Percentiles rank a stretch among this genome's conserved stretches.
Conservation (phyloP, 2,113 vertebrate genomes). For the Tetrax tetrax region DNA sequence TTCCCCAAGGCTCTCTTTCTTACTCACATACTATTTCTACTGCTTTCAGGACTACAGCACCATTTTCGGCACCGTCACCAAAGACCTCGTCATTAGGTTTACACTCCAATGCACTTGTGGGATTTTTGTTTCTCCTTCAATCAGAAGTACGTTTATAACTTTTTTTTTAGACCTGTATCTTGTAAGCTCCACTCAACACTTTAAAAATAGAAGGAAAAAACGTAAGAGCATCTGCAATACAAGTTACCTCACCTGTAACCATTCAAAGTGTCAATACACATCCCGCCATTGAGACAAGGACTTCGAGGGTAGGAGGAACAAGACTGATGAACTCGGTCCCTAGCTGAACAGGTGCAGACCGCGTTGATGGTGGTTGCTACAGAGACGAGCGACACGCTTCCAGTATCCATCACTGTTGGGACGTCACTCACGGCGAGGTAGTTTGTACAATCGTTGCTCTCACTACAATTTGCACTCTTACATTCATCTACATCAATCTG, state of each 20-base stretch:
- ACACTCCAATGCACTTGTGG: neutral
- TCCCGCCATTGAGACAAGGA: constrained; percentile 86
- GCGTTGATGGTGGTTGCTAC: constrained; percentile 69
- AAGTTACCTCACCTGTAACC: constrained; percentile 84
- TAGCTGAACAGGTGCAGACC: constrained; percentile 73
- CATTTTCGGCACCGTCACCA: accelerated
- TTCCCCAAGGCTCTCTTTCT: neutral
- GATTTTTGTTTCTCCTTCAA: neutral
- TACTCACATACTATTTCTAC: neutral
- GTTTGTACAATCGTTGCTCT: constrained; percentile 69
- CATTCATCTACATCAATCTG: constrained; percentile 85
- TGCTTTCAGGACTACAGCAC: neutral
- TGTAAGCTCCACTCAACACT: neutral
- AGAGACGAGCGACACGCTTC: constrained; percentile 79
- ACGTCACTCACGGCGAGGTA: constrained; percentile 71
- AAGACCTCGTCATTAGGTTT: neutral
- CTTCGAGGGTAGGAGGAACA: constrained; percentile 80
- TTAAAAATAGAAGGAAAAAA: neutral
- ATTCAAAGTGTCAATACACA: constrained; percentile 81
- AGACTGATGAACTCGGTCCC: constrained; percentile 78
- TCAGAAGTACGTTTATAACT: neutral
- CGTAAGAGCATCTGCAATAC: neutral
- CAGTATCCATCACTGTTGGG: constrained; percentile 78
- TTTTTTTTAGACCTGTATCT: neutral
- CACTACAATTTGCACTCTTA: constrained; percentile 69